These are phyloP conservation scores for Cyclura pinguis DNA, from an alignment of 2,797 vertebrate species.

Conservation along the genomic window DNA sequence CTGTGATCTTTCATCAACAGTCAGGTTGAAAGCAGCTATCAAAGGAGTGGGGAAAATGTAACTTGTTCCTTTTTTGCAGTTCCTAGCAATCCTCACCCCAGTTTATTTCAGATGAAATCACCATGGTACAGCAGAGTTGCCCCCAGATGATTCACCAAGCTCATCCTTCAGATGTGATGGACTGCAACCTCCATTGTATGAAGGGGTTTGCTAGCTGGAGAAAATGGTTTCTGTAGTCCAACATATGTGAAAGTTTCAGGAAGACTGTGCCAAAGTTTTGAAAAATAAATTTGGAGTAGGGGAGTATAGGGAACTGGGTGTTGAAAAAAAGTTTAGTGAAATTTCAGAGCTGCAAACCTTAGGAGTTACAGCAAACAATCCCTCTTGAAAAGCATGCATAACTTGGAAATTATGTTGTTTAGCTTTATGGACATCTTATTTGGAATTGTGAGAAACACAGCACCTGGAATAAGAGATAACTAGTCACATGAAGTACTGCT, in stretches of 20 bases:
- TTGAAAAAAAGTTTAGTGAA: not conserved
- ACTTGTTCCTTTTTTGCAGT: too few relatives aligned
- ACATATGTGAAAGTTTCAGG: not conserved
- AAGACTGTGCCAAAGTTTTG: not conserved
- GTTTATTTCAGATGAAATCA: too few relatives aligned
- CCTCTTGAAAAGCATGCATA: not conserved
- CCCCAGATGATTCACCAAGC: too few relatives aligned
- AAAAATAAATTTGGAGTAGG: not conserved
- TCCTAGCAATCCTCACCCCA: too few relatives aligned
- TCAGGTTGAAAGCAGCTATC: too few relatives aligned
- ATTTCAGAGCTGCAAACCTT: conserved; percentile 7
- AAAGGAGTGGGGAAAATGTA: too few relatives aligned
- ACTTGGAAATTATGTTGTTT: conserved; percentile 10
- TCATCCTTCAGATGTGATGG: not conserved
- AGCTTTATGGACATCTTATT: conserved; percentile 68
- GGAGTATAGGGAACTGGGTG: not conserved
- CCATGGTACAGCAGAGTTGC: too few relatives aligned
- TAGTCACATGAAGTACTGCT: conserved; percentile 70
- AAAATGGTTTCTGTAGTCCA: not conserved
- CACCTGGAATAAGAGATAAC: conserved; percentile 81
- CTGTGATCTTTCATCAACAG: too few relatives aligned
- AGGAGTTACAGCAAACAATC: too few relatives aligned
- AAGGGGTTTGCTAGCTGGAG: not conserved
- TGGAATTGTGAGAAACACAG: conserved; percentile 79
- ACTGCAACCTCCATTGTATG: not conserved